Evolutionary conservation across 2,888 invertebrate species (phyloP).

Genomic region (Campoplex capitator): DNA sequence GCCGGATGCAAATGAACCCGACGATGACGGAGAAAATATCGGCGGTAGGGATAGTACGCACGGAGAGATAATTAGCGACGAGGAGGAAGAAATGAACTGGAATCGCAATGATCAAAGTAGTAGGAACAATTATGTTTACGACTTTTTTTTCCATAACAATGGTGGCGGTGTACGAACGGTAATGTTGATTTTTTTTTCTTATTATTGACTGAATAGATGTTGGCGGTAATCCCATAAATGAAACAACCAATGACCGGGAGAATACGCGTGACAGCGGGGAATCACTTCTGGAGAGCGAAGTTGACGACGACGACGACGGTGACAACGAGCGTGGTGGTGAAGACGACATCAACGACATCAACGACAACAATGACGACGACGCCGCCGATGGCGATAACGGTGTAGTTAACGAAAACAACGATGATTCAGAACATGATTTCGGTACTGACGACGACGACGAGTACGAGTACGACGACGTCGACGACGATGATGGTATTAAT

Average conservation of each 20-base stretch:
- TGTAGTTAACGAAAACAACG: not conserved
- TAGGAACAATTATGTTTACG: not conserved
- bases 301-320: not conserved
- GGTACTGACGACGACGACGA: not conserved
- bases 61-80: not conserved
- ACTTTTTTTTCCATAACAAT: not conserved
- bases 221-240: not conserved
- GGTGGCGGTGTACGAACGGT: not conserved
- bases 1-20: not conserved
- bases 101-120: not conserved
- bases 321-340: not conserved
- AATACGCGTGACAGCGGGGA: not conserved
- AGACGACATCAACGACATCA: too few species aligned
- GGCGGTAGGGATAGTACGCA: not conserved
- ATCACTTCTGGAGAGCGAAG: not conserved
- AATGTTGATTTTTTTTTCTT: not conserved
- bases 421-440: too few species aligned
- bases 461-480: not conserved
- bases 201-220: not conserved
- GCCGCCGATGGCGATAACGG: not conserved
- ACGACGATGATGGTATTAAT: not conserved
- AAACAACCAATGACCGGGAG: too few species aligned
- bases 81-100: not conserved
- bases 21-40: not conserved
- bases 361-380: not conserved